These are phyloP conservation scores for Parauchenoglanis ngamensis DNA, from an alignment of 2,797 vertebrate species.

Conservation along the genomic window DNA sequence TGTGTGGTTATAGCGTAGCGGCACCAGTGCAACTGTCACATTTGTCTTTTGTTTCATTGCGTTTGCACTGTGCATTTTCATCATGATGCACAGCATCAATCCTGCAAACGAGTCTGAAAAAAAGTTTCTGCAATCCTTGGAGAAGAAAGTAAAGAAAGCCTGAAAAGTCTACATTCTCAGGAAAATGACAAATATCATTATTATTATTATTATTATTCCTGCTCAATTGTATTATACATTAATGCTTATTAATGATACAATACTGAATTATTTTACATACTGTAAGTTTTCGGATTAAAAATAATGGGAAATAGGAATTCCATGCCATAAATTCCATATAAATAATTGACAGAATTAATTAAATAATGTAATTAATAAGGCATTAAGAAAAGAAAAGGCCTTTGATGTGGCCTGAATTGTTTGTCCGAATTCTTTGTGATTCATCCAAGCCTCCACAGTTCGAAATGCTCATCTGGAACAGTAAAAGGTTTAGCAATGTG, in stretches of 20 bases:
- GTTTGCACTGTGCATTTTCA: not conserved
- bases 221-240: not conserved
- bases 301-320: not conserved
- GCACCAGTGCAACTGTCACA: not conserved
- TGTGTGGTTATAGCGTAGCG: not conserved
- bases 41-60: too few species aligned
- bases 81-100: not conserved
- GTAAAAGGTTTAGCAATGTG: constrained; percentile 5
- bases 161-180: not conserved
- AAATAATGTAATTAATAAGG: not conserved
- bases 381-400: not conserved
- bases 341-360: not conserved
- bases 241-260: not conserved
- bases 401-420: not conserved
- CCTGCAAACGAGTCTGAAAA: not conserved
- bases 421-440: not conserved
- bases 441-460: constrained; percentile 3
- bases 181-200: not conserved
- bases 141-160: not conserved
- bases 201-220: not conserved
- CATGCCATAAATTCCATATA: not conserved
- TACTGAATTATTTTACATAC: not conserved
- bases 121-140: not conserved
- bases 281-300: not conserved
- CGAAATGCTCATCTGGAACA: not conserved